Base-by-base conservation (phyloP, 2,888 invertebrate species). In the Ecdyonurus torrentis region DNA sequence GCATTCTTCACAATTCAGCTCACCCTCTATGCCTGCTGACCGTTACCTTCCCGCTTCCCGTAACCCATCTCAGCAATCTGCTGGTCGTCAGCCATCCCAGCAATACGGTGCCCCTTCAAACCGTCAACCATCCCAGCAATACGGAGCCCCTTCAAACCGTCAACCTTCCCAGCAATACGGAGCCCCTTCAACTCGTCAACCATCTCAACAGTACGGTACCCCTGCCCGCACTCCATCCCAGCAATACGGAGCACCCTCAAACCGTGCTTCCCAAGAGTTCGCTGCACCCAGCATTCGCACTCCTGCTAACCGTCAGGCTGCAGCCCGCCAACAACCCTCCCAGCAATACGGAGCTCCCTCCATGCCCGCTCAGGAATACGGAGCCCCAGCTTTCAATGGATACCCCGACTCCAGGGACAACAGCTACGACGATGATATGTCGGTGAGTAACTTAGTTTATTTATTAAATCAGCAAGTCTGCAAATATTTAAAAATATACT, bases 1-100 rank as follows among this genome's bases (percentile, higher is more conserved):
- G 7, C n/a, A 5, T 7, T 55, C 55, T n/a, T 20, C 5, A 76
- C 79, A 82, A 25, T 77, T 74, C 1, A 69, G 59, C 50, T 64
- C 63, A 66, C 0, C 68, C 62, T 15, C 68, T 67, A 37, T 37
- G 37, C 37, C 37, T 15, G 37, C 5, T 5, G 15, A 15, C 37
- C 37, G 37, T 15, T 37, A 37, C 37, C 37, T 37, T 5, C 37
- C 37, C 37, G 37, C 37, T 15, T 37, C 37, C 5, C 5, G 37
- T 5, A 37, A 5, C 37, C 18, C 10, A n/a, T n/a, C n/a, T n/a
- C n/a, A n/a, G n/a, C n/a, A n/a, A n/a, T n/a, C n/a, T n/a, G n/a
- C n/a, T n/a, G n/a, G n/a, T n/a, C n/a, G n/a, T n/a, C n/a, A n/a
- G n/a, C 50, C 50, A 7, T 50, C 50, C 50, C 7, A 50, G 18